Conservation (phyloP, 2,797 vertebrate genomes). For the Tangara arthus region DNA sequence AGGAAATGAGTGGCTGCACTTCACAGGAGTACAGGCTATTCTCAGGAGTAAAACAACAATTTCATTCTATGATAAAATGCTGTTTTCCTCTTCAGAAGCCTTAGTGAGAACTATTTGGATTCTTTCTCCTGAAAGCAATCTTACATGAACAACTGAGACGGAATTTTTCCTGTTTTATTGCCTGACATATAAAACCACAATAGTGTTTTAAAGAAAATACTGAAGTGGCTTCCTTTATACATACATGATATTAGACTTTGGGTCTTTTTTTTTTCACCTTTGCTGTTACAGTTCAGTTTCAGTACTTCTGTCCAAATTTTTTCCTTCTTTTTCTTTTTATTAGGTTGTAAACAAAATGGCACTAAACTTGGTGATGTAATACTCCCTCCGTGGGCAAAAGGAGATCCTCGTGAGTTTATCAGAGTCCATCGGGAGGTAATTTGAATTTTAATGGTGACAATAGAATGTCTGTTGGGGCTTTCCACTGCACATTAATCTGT, state of each 20-base stretch:
- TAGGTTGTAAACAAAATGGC: conserved; percentile 97
- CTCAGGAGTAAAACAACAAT: not conserved
- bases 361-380: conserved; percentile 93
- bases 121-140: not conserved
- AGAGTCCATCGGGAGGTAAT: conserved; percentile 94
- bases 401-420: conserved; percentile 97
- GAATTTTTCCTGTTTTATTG: not conserved
- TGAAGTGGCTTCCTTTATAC: not conserved
- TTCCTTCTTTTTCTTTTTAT: not conserved
- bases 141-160: not conserved
- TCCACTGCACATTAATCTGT: not conserved
- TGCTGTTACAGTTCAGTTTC: not conserved
- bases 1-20: not conserved
- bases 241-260: not conserved
- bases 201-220: not conserved
- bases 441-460: not conserved
- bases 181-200: not conserved
- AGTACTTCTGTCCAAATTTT: not conserved
- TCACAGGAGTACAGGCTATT: not conserved
- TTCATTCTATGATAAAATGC: not conserved
- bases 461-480: not conserved
- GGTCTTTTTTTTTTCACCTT: not conserved
- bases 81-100: not conserved
- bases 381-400: conserved; percentile 96
- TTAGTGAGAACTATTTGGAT: not conserved